Evolutionary conservation across 2,797 vertebrate genomes (phyloP).

Genomic region (Acipenser transmontanus): DNA sequence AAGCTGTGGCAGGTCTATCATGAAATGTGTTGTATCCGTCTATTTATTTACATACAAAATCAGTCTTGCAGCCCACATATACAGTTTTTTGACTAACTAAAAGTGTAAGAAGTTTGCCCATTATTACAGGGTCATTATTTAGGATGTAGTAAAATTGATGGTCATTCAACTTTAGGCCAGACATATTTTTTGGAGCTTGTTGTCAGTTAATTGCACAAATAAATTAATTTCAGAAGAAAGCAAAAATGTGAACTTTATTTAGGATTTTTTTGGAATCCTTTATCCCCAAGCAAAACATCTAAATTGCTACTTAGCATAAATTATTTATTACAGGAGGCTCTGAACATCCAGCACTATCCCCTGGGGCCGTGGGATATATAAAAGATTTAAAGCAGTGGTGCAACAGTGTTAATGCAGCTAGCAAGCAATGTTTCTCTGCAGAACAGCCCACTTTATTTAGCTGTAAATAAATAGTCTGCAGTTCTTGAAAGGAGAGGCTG

Average conservation of each 20-base stretch:
- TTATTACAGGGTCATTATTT: slow-evolving; percentile 49
- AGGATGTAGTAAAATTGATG: slow-evolving; percentile 63
- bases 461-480: slow-evolving; percentile 72
- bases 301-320: slow-evolving; percentile 96
- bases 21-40: too few relatives aligned
- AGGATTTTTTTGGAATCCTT: slow-evolving; percentile 81
- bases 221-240: slow-evolving; percentile 72
- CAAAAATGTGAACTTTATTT: slow-evolving; percentile 78
- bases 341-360: slow-evolving; percentile 76
- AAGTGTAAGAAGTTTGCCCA: slow-evolving; percentile 8
- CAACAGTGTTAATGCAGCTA: slow-evolving; percentile 60
- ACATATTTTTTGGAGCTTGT: slow-evolving; percentile 69
- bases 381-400: slow-evolving; percentile 74
- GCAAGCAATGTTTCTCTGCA: slow-evolving; percentile 68
- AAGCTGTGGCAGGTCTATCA: too few relatives aligned
- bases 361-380: slow-evolving; percentile 73
- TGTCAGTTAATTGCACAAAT: slow-evolving; percentile 76
- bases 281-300: slow-evolving; percentile 85
- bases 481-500: slow-evolving; percentile 57
- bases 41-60: background rate
- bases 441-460: slow-evolving; percentile 75
- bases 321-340: slow-evolving; percentile 90
- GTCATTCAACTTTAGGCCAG: slow-evolving; percentile 63
- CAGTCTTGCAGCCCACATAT: background rate
- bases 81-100: too few relatives aligned